Percentiles rank a stretch among this genome's conserved stretches.
These are phyloP conservation scores for Anthrax anthrax DNA, from an alignment of 2,888 invertebrate species.

Conservation along the genomic window DNA sequence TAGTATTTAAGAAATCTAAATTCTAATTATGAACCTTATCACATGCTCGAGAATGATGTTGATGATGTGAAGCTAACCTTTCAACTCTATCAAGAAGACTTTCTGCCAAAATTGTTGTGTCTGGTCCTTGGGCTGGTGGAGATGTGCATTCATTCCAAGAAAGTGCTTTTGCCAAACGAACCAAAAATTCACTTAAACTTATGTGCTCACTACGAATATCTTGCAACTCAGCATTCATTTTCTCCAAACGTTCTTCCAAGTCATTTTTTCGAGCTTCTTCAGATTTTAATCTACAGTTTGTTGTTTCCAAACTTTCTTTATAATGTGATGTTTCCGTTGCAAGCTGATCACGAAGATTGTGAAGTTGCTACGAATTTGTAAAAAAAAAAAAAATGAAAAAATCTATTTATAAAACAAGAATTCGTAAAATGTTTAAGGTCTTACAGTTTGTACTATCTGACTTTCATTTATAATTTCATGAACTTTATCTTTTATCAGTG, in stretches of 20 bases:
- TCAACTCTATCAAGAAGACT: conserved; percentile 73
- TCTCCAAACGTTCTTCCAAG: conserved; percentile 59
- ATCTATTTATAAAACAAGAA: neutral
- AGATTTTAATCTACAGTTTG: conserved; percentile 52
- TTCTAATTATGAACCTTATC: conserved; percentile 17
- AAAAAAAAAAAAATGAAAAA: neutral
- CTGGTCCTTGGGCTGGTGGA: conserved; percentile 28
- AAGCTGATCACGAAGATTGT: conserved; percentile 61
- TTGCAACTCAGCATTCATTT: conserved; percentile 64
- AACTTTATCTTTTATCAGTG: conserved; percentile 62
- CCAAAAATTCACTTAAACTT: conserved; percentile 58
- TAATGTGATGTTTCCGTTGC: conserved; percentile 54
- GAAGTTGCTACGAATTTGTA: conserved; percentile 46
- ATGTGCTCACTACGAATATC: conserved; percentile 36
- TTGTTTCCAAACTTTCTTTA: conserved; percentile 38
- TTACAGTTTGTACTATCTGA: conserved; percentile 61
- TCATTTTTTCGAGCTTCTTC: conserved; percentile 50
- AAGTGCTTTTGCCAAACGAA: conserved; percentile 65
- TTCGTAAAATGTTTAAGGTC: conserved; percentile 14
- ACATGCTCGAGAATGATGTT: conserved; percentile 19
- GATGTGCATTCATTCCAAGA: conserved; percentile 35
- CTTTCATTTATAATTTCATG: conserved; percentile 62
- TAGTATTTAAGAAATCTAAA: too few species aligned
- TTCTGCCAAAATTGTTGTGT: conserved; percentile 43
- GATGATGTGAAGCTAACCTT: conserved; percentile 37